These are phyloP conservation scores for Trididemnum clinides DNA, from an alignment of 23 tunicate genomes.

Conservation along the genomic window DNA sequence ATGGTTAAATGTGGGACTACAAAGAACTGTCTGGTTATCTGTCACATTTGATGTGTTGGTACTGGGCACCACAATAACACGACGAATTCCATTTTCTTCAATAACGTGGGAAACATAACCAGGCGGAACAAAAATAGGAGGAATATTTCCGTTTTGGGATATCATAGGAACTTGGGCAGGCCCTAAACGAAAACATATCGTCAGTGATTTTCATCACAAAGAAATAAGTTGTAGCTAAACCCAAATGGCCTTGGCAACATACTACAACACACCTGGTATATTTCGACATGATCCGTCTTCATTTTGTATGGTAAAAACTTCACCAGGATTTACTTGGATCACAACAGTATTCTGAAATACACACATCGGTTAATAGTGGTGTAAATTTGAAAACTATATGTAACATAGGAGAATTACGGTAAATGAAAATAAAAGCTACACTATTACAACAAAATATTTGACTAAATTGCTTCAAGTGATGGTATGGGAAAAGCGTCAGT, in stretches of 20 bases:
- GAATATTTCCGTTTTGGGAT: slow-evolving; percentile 67
- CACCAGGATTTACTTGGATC: slow-evolving; percentile 79
- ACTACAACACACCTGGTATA: slow-evolving; percentile 8
- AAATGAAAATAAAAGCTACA: no score
- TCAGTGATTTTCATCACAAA: no score
- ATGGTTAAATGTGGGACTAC: neutral
- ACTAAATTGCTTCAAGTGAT: no score
- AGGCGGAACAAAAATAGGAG: slow-evolving; percentile 74
- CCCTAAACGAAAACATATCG: slow-evolving; percentile 53
- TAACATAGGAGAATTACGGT: no score
- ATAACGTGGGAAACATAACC: slow-evolving; percentile 79
- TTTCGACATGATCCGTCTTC: slow-evolving; percentile 48
- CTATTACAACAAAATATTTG: no score
- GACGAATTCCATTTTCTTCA: slow-evolving; percentile 61
- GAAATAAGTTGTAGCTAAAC: no score
- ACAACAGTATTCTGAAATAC: slow-evolving; percentile 62
- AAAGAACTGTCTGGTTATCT: neutral
- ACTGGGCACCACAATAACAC: slow-evolving; percentile 51
- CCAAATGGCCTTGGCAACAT: no score
- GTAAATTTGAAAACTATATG: no score
- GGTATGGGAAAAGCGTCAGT: no score
- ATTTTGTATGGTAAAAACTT: slow-evolving; percentile 67
- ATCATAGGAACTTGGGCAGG: slow-evolving; percentile 89
- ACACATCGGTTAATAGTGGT: no score
- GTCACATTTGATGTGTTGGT: neutral